Base-by-base conservation (phyloP, 2,888 invertebrate genomes). In the Therioaphis trifolii region DNA sequence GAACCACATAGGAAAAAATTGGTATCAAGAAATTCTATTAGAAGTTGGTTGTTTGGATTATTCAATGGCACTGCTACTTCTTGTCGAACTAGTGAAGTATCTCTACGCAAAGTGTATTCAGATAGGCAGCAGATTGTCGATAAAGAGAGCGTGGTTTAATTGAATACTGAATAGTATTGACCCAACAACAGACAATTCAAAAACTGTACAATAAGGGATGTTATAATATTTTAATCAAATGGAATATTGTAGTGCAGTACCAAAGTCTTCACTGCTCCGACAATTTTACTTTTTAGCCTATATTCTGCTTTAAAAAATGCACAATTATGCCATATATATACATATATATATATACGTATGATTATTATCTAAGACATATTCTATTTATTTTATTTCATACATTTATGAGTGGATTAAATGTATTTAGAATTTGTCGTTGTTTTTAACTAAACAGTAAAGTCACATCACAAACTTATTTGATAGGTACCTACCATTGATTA, bases 11-110 rank as follows among this genome's bases (percentile, higher is more conserved):
- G 93, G 88, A 91, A 92, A 88, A 90, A 92, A 78, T 89, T 90
- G 40, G 85, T 85, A 55, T 89, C 90, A 55, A 91, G 92, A 84
- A 91, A 92, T 87, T 92, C 93, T 40, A 91, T 95, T 85, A 92
- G 93, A 86, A 91, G 91, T 86, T 95, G 94, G 94, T 89, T 95
- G 87, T 91, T 93, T 68, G 94, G 93, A 87, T 89, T 95, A 85
- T 93, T 95, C 88, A 93, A 93, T 87, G 93, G 93, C 85, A 93
- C 92, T 87, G 93, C 93, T 85, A 92, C 92, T 87, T 93, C 93
- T 84, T 89, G 93, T 85, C 92, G 94, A 86, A 91, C 92, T 86
- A 93, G 93, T 87, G 91, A 91, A 86, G 89, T 90, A 40, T 91
- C 91, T 15, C 88, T 92, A 52, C 90, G 91, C 84, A 91, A 91